These are phyloP conservation scores for Chamaea fasciata DNA, from an alignment of 2,113 vertebrate species.

Conservation along the genomic window DNA sequence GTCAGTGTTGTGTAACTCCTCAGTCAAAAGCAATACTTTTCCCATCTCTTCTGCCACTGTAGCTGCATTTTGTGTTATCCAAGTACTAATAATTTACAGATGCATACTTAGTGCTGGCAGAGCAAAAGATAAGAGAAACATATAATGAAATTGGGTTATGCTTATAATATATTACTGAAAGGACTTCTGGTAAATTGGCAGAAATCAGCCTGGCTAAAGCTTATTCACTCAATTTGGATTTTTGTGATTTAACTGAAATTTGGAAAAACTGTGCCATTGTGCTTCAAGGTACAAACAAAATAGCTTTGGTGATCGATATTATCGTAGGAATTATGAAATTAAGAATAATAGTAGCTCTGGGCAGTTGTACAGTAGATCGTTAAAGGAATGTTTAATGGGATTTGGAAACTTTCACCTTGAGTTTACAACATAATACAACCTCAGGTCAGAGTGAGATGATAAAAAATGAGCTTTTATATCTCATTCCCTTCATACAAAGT, in stretches of 20 bases:
- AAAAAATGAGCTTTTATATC: neutral
- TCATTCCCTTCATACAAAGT: neutral
- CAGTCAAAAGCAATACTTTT: neutral
- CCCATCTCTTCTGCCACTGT: neutral
- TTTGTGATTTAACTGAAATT: slow-evolving; percentile 2
- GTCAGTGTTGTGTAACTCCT: neutral
- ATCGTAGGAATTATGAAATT: neutral
- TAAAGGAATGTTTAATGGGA: neutral
- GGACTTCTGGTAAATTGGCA: neutral
- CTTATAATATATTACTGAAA: neutral
- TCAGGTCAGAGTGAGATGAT: neutral
- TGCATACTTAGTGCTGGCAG: neutral
- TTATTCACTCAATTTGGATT: neutral
- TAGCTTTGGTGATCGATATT: neutral
- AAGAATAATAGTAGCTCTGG: neutral
- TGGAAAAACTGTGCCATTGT: neutral
- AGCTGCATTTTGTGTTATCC: neutral
- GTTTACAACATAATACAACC: neutral
- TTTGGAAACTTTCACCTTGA: slow-evolving; percentile 9
- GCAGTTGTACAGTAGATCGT: neutral
- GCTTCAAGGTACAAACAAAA: neutral
- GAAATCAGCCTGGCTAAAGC: neutral
- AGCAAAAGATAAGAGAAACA: neutral
- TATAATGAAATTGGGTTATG: neutral
- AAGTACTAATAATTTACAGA: neutral